phyloP scores from a whole-genome alignment of 2,113 vertebrate species.

The Apteryx mantelli region DNA sequence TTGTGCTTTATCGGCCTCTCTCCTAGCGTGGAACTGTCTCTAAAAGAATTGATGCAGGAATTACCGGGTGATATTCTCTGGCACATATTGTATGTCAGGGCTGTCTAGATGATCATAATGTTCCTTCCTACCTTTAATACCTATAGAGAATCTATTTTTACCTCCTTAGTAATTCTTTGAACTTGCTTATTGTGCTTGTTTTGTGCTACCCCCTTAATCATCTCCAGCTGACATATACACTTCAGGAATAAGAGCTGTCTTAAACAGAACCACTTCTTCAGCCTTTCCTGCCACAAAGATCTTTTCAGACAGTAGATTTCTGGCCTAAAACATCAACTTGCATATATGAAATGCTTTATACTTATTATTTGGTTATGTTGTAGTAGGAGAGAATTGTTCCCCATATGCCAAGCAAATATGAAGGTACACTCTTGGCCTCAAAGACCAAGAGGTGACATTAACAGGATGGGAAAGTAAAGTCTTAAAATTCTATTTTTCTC shows the following conservation, averaged over 20 bases:
- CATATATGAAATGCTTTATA: background rate
- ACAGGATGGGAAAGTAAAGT: background rate
- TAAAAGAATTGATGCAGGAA: slow-evolving; percentile 42
- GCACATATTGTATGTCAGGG: background rate
- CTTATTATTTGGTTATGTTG: background rate
- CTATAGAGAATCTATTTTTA: slow-evolving; percentile 15
- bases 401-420: background rate
- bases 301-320: background rate
- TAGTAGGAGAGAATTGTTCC: background rate
- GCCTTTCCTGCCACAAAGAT: background rate
- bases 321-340: background rate
- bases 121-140: slow-evolving; percentile 14
- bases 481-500: background rate
- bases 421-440: background rate
- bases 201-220: slow-evolving; percentile 1
- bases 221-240: background rate
- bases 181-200: slow-evolving; percentile 38
- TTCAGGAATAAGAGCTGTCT: background rate
- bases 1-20: slow-evolving; percentile 42
- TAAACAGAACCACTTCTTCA: background rate
- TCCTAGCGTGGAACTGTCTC: background rate
- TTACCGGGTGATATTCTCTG: slow-evolving; percentile 32
- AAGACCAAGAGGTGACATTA: background rate
- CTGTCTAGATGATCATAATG: slow-evolving; percentile 20
- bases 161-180: slow-evolving; percentile 35